Percentiles rank a stretch among this genome's conserved stretches.
Conservation (phyloP, 2,113 vertebrate species). For the Scartelaos histophorus region DNA sequence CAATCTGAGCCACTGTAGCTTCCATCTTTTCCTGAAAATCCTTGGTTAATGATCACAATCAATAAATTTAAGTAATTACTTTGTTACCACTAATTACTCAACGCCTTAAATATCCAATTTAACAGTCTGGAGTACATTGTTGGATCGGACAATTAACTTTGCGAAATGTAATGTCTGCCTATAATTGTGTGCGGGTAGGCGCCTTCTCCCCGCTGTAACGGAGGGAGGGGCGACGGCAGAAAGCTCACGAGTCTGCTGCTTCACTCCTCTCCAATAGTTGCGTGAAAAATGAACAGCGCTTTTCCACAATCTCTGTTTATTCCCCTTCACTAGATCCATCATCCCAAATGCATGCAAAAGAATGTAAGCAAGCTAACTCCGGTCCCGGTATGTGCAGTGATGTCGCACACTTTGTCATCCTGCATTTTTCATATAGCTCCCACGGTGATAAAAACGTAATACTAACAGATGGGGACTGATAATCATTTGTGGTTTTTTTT, state of each 20-base stretch:
- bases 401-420: not conserved
- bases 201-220: conserved; percentile 20
- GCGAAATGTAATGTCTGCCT: conserved; percentile 18
- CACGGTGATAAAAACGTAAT: not conserved
- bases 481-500: not conserved
- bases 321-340: conserved; percentile 29
- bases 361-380: conserved; percentile 27
- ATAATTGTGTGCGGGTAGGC: conserved; percentile 26
- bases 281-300: conserved; percentile 27
- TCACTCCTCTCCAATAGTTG: conserved; percentile 22
- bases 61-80: conserved; percentile 12
- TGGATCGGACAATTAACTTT: conserved; percentile 13
- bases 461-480: conserved; percentile 4
- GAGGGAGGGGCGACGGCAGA: conserved; percentile 6
- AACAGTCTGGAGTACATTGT: not conserved
- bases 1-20: not conserved
- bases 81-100: not conserved
- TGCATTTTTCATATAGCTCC: not conserved
- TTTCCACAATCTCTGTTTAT: conserved; percentile 29
- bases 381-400: not conserved
- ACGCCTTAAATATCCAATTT: conserved; percentile 8
- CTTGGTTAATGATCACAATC: not conserved
- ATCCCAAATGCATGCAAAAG: conserved; percentile 19
- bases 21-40: conserved; percentile 7
- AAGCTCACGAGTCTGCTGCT: conserved; percentile 10